These are phyloP conservation scores for Lepilemur ruficaudatus DNA, from an alignment of 2,797 vertebrate species.

Conservation along the genomic window DNA sequence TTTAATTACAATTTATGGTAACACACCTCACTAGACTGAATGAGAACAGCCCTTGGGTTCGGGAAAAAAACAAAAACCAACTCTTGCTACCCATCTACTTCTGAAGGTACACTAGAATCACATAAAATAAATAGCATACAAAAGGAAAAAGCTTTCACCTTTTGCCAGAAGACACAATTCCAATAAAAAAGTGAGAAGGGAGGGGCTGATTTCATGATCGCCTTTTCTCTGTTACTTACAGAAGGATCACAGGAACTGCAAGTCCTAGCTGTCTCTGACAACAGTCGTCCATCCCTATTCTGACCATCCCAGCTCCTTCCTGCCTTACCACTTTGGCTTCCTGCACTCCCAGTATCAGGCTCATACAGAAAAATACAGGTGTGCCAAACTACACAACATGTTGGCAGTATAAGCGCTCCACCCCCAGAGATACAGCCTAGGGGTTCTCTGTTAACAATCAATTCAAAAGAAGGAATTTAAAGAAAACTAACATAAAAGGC, in stretches of 20 bases:
- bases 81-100: background rate
- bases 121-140: slow-evolving; percentile 32
- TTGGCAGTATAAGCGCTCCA: background rate
- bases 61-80: background rate
- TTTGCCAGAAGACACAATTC: slow-evolving; percentile 27
- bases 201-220: background rate
- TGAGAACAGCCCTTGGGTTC: background rate
- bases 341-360: background rate
- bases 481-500: background rate
- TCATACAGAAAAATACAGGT: background rate
- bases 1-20: slow-evolving; percentile 25
- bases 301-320: background rate
- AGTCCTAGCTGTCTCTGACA: background rate
- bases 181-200: background rate
- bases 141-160: background rate
- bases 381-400: background rate
- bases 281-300: background rate
- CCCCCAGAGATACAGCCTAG: background rate
- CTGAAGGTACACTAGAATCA: background rate
- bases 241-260: background rate
- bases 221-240: background rate
- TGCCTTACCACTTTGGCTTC: background rate
- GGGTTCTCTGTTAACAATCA: background rate
- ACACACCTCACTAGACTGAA: background rate
- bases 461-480: slow-evolving; percentile 3